These are phyloP conservation scores for Myzus persicae DNA, from an alignment of 1,140 invertebrate species.

Conservation along the genomic window DNA sequence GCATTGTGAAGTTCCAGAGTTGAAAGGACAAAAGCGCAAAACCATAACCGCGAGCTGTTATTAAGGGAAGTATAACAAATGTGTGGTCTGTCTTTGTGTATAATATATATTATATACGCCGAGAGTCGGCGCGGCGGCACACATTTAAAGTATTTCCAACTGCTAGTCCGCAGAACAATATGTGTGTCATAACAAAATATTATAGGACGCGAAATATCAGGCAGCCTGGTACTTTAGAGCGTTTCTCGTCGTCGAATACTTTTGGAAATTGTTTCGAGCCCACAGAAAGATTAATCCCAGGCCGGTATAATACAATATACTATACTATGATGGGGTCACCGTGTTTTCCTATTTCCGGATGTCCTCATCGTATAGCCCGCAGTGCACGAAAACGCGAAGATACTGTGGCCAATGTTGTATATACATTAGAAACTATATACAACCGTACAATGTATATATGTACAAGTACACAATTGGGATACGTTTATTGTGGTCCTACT, in stretches of 20 bases:
- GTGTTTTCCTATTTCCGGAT: neutral
- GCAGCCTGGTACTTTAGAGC: neutral
- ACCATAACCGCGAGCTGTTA: neutral
- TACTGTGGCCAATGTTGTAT: neutral
- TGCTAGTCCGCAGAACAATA: neutral
- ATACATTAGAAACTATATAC: too few species aligned
- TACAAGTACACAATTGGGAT: too few species aligned
- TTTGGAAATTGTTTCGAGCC: slow-evolving; percentile 26
- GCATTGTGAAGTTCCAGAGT: slow-evolving; percentile 15
- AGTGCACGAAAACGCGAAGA: neutral
- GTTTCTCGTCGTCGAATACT: neutral
- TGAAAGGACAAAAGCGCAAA: slow-evolving; percentile 32
- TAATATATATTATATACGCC: slow-evolving; percentile 9
- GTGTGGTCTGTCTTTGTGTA: slow-evolving; percentile 34
- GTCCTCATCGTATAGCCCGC: neutral
- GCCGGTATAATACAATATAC: neutral
- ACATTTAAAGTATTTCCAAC: slow-evolving; percentile 47
- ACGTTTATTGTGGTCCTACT: neutral
- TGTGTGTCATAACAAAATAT: slow-evolving; percentile 9
- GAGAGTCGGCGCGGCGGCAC: neutral
- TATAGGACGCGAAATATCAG: neutral
- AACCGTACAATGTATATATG: neutral
- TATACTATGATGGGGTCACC: neutral
- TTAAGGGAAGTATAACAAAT: neutral
- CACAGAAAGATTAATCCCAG: neutral